Evolutionary conservation across 2,113 vertebrate species (phyloP).

Genomic region (Tricholaema leucomelas): DNA sequence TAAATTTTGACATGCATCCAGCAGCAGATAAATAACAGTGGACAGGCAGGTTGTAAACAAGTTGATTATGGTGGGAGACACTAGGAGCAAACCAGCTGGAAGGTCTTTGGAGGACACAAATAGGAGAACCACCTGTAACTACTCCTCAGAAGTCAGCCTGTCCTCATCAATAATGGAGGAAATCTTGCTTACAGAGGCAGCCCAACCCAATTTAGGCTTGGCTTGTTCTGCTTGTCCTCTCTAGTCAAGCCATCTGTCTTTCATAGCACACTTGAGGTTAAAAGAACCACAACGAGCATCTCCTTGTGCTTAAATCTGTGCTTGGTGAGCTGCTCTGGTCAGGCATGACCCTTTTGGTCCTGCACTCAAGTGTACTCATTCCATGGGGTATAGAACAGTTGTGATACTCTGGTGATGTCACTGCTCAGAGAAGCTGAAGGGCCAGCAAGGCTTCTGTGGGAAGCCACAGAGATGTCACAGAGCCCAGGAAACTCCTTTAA

Average conservation of each 20-base stretch:
- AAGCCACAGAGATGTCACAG: not conserved
- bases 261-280: accelerated
- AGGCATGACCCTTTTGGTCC: not conserved
- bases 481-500: not conserved
- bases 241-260: not conserved
- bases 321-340: not conserved
- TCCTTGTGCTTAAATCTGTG: not conserved
- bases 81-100: not conserved
- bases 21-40: not conserved
- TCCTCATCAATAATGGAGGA: too few relatives aligned
- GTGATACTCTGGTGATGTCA: accelerated
- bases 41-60: not conserved
- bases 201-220: not conserved
- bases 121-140: not conserved
- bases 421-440: not conserved
- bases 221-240: not conserved
- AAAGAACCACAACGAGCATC: not conserved
- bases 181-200: not conserved
- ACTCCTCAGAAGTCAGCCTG: not conserved
- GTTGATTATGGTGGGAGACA: not conserved
- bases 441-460: not conserved
- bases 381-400: not conserved
- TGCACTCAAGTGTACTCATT: accelerated
- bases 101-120: not conserved
- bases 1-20: not conserved